Evolutionary conservation across 2,888 invertebrate species (phyloP), one percentile per base, ranked within the genome.

Genomic region (Plebejus melissa): DNA sequence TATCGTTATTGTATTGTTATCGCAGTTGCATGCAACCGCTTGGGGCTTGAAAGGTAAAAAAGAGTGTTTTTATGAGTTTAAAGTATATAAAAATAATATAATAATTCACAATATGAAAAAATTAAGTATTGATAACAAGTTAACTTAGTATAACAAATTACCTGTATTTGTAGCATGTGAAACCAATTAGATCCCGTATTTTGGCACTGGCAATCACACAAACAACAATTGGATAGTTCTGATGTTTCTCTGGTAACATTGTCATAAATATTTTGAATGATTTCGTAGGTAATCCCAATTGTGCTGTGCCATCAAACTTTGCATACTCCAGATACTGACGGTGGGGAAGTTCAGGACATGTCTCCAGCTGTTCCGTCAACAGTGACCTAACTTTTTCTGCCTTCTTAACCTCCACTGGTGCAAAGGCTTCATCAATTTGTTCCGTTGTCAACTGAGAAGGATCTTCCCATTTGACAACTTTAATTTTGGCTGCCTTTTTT

Each of bases 311-410:
- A 93, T 99, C 98, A 88, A 97, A 99, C 89, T 97, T 97, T 3
- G 98, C 97, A 94, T 96, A 99, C 83, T 97, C 97, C 78, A 97
- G 94, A 89, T 97, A 99, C 75, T 98, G 98, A 88, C 98, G 98
- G 83, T 96, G 95, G 0, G 97, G 97, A 78, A 96, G 90, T 82
- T 96, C 95, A 0, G 97, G 96, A 80, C 96, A 96, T 82, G 96
- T 96, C 80, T 96, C 95, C 71, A 99, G 87, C 81, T 97, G 96
- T 82, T 96, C 95, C 0, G 97, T 93, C 70, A 99, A 90, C 77
- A 96, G 90, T 41, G 98, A 98, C 80, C 87, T 90, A 80, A 84
- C 80, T 76, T 86, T 87, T 16, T 84, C 85, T 7, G 84, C 84
- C 82, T 86, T 86, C 78, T 83, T 86, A 2, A 91, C 82, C 75